Conservation (phyloP, 2,113 vertebrate species). For the Shinisaurus crocodilurus region DNA sequence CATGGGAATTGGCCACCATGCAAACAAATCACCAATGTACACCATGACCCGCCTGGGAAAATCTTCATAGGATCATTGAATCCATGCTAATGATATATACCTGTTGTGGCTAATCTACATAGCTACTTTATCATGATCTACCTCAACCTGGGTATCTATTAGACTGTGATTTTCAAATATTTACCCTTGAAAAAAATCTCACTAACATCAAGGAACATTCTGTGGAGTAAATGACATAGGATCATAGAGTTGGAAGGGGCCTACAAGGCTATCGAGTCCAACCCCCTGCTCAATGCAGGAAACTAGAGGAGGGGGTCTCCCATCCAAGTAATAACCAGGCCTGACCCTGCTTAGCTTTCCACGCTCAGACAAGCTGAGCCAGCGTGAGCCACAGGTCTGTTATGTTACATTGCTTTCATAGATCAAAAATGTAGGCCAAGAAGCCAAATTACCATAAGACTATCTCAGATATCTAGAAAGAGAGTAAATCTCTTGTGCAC, state of each 20-base stretch:
- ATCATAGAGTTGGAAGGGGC: too few species aligned
- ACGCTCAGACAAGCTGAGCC: too few species aligned
- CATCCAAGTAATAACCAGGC: too few species aligned
- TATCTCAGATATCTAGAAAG: background rate
- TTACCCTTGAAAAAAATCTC: background rate
- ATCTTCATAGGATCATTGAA: background rate
- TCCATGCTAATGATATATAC: background rate
- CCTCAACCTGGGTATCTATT: background rate
- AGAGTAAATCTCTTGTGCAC: slow-evolving; percentile 70
- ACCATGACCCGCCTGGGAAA: background rate
- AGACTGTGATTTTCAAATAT: background rate
- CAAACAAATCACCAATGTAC: background rate
- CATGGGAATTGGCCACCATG: background rate
- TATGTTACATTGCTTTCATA: background rate
- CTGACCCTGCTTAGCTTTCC: too few species aligned
- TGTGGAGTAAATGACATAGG: background rate
- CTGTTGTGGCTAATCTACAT: background rate
- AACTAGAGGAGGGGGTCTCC: too few species aligned
- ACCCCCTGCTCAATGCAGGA: too few species aligned
- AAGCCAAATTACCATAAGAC: background rate
- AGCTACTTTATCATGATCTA: background rate
- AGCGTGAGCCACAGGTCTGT: too few species aligned
- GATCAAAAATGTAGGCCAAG: background rate
- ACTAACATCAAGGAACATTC: background rate
- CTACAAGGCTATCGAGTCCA: too few species aligned